Evolutionary conservation across 2,797 vertebrate genomes (phyloP), one percentile per base, ranked within the genome.

Genomic region (Gallinago nigripennis): DNA sequence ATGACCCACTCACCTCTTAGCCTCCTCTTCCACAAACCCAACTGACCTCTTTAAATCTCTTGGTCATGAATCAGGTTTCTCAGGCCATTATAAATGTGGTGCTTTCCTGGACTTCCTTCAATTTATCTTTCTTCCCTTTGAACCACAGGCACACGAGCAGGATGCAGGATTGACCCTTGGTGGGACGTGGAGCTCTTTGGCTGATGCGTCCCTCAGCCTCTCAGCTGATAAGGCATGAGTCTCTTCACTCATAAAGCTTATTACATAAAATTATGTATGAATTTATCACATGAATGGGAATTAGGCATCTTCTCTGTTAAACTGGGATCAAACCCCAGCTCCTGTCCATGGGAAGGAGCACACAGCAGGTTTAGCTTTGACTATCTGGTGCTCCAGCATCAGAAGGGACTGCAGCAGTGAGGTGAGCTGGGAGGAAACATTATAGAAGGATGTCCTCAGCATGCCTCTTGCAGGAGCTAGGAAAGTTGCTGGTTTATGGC

Each of bases 221-320:
- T 7, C 13, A 6, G 16, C 5, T 54, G 12, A 45, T 41, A 41
- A 63, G 20, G 37, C 37, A 41, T 16, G 19, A 64, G 39, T 30
- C 7, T 21, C 35, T 41, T 43, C 1, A 0, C 28, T 66, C 56
- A 12, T 5, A 4, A 37, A 41, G 37, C 2, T 0, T 1, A 5
- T 50, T 21, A 6, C 43, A 10, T 35, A 7, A 1, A 30, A 14
- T 24, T 11, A 2, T 3, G 8, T 5, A 24, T 6, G 3, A 60
- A 51, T 45, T 65, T 37, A 57, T 76, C 80, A 7, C 24, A 1
- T 7, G 46, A 61, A 53, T 31, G 45, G 35, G 13, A 17, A 16
- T 37, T 25, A 28, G 48, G n/a, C 8, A 3, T 11, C 61, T 53
- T 23, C 13, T 25, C 23, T 35, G 33, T 33, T 58, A 76, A 81